Percentiles rank a stretch among this genome's conserved stretches.
Evolutionary conservation across 23 tunicate genomes (phyloP).

Genomic region (Ascidia mentula): DNA sequence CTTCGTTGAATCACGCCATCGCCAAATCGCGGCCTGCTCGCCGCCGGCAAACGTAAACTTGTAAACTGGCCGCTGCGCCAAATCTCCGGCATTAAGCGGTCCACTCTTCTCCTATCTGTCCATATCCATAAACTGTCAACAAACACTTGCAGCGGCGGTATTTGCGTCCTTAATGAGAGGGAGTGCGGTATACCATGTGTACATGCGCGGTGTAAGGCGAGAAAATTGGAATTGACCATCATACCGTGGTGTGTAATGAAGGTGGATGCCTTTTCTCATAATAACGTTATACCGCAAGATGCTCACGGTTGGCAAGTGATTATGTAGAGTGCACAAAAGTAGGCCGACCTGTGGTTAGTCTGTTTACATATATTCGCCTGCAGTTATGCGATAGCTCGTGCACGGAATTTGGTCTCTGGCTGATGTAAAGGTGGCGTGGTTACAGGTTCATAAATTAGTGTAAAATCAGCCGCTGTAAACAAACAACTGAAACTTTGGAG

Average conservation of each 20-base stretch:
- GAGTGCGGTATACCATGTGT: neutral
- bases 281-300: neutral
- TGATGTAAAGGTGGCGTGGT: no score
- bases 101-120: conserved; percentile 3
- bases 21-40: neutral
- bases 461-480: no score
- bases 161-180: neutral
- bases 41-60: conserved; percentile 6
- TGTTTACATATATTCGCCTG: no score
- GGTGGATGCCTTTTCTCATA: neutral
- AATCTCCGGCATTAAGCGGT: neutral
- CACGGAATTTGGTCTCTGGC: no score
- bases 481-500: no score
- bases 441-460: no score
- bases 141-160: neutral
- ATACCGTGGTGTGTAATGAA: neutral
- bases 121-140: neutral
- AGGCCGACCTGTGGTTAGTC: no score
- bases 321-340: no score
- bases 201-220: neutral
- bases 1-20: neutral
- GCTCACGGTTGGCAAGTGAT: neutral
- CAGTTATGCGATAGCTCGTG: no score
- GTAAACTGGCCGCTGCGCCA: neutral
- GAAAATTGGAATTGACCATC: neutral